These are phyloP conservation scores for Batillaria attramentaria DNA, from an alignment of 1,140 invertebrate species.

Conservation along the genomic window DNA sequence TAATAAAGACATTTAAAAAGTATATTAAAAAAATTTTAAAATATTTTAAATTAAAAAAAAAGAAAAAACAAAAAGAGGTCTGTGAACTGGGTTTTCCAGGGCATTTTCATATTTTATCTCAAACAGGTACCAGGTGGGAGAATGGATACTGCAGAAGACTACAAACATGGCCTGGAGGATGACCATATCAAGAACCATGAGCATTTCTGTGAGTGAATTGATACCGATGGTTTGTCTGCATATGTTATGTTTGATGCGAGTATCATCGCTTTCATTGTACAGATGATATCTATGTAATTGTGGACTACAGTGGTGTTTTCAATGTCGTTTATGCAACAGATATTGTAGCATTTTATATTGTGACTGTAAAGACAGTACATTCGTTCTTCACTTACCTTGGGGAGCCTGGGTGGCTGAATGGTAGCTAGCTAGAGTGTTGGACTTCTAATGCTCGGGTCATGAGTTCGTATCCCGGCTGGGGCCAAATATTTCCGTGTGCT, in stretches of 20 bases:
- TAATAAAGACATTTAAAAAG: too few species aligned
- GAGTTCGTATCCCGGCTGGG: too few species aligned
- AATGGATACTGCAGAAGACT: constrained; percentile 29
- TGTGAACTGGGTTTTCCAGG: too few species aligned
- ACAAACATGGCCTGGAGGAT: constrained; percentile 62
- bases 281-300: background rate
- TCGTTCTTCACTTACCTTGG: background rate
- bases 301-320: background rate
- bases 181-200: constrained; percentile 61
- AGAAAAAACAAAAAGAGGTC: too few species aligned
- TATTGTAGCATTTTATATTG: background rate
- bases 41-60: too few species aligned
- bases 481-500: too few species aligned
- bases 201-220: constrained; percentile 35
- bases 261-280: background rate
- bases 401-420: too few species aligned
- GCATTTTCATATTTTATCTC: too few species aligned
- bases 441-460: too few species aligned
- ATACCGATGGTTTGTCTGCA: background rate
- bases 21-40: too few species aligned
- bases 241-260: background rate
- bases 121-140: too few species aligned
- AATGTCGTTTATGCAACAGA: background rate
- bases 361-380: background rate
- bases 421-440: too few species aligned